Conservation (phyloP, 2,113 vertebrate species). For the Brienomyrus brachyistius region DNA sequence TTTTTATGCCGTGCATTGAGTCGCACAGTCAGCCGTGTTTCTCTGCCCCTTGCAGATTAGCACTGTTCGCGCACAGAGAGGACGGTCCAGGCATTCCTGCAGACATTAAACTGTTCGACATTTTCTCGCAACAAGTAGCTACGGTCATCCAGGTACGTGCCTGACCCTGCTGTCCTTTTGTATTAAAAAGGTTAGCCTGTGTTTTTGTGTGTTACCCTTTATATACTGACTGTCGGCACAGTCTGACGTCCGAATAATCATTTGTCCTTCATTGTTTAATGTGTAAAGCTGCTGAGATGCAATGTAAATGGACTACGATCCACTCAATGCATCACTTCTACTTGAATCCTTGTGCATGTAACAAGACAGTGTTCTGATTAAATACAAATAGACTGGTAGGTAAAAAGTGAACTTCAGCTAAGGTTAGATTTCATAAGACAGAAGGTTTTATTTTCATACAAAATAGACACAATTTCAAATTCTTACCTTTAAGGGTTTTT, state of each 20-base stretch:
- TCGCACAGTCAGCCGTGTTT: not conserved
- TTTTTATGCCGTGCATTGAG: not conserved
- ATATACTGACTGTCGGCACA: not conserved
- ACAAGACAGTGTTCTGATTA: not conserved
- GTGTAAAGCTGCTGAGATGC: not conserved
- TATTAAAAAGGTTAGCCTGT: not conserved
- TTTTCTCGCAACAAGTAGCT: conserved; percentile 97
- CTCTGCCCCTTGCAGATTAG: conserved; percentile 59
- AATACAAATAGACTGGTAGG: no score
- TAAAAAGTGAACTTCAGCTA: no score
- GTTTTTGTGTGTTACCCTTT: not conserved
- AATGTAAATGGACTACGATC: not conserved
- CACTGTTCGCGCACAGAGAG: conserved; percentile 95
- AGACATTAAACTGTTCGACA: conserved; percentile 97
- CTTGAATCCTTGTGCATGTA: not conserved
- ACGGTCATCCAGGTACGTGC: conserved; percentile 86
- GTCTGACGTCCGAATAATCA: not conserved
- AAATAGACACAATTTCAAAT: not conserved
- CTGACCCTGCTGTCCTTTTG: not conserved
- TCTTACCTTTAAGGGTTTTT: not conserved
- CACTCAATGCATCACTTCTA: not conserved
- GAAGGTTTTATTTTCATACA: not conserved
- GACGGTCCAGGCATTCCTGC: conserved; percentile 94
- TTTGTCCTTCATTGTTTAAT: not conserved
- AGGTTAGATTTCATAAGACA: not conserved